Base-by-base conservation (phyloP, 2,113 vertebrate genomes). In the Hucho hucho region DNA sequence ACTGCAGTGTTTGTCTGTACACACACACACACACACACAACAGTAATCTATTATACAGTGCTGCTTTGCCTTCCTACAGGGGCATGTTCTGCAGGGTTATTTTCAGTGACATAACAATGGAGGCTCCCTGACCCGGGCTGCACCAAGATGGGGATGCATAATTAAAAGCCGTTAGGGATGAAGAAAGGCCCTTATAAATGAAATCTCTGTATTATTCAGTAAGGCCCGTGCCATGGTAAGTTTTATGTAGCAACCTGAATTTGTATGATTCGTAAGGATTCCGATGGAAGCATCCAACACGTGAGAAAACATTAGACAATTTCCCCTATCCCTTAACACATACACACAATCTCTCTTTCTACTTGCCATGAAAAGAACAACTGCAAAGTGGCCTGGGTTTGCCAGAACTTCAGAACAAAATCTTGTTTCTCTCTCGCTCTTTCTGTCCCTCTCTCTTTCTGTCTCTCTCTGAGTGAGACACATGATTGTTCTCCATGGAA, bases 31-130 rank as follows among this genome's bases (percentile, higher is more conserved):
- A 74, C 66, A 43, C 49, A 20, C 46, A 65, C 69, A 73, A 29
- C 25, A 20, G 64, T 76, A 16, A 25, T 77, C 75, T 74, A 32
- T 77, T 70, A 68, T 69, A 73, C 37, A 80, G 0, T 4, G 68
- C 68, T 16, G 32, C 67, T 58, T n/a, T 58, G 5, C 25, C 61
- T 58, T 22, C 46, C 47, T 20, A 25, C 69, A 70, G 69, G 69
- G 47, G 56, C 69, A 72, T 69, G 20, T 71, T 64, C 85, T 84
- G 73, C 77, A 25, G 64, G 75, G 79, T 82, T 84, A 81, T 87
- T 86, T 78, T 75, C 65, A 78, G 77, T 49, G 16, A 78, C 64
- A 75, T 70, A 63, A 77, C 79, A 82, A 82, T 69, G 63, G 64
- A 22, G 64, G 76, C 81, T 72, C 47, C 66, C 59, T 22, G 72